These are phyloP conservation scores for Chironomus riparius DNA, from an alignment of 2,888 invertebrate species.

Conservation along the genomic window DNA sequence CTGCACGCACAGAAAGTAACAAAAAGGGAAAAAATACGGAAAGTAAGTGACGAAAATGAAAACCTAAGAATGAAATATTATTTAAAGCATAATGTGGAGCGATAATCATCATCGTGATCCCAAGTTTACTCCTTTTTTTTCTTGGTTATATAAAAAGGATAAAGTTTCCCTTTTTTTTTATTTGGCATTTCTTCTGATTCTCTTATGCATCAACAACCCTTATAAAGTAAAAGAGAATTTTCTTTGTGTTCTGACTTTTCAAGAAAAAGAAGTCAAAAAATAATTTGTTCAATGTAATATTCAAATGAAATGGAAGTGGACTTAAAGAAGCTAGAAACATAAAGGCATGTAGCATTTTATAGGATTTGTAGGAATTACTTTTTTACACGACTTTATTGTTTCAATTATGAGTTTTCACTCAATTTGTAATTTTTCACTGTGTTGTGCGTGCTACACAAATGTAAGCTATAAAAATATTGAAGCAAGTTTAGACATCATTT, in stretches of 20 bases:
- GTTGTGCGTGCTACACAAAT: too few species aligned
- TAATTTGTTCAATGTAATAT: too few species aligned
- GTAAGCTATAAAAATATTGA: too few species aligned
- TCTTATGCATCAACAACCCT: neutral
- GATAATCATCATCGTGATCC: neutral
- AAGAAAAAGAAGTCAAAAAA: too few species aligned
- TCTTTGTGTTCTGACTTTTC: neutral
- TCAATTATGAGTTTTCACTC: too few species aligned
- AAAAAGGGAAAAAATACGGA: neutral
- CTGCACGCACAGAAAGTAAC: neutral
- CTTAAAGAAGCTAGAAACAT: too few species aligned
- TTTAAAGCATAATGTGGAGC: neutral
- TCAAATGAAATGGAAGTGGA: too few species aligned
- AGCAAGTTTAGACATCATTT: too few species aligned
- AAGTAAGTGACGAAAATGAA: neutral
- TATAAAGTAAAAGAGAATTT: neutral
- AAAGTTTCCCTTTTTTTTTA: neutral
- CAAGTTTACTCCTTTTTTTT: neutral
- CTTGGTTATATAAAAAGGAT: neutral
- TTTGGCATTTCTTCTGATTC: neutral
- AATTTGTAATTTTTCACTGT: too few species aligned
- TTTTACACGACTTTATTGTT: too few species aligned
- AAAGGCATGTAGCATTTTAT: too few species aligned
- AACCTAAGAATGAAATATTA: neutral
- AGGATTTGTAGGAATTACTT: too few species aligned